Evolutionary conservation across 2,797 vertebrate species (phyloP), one percentile per base, ranked within the genome.

Genomic region (Hoplostethus atlanticus): DNA sequence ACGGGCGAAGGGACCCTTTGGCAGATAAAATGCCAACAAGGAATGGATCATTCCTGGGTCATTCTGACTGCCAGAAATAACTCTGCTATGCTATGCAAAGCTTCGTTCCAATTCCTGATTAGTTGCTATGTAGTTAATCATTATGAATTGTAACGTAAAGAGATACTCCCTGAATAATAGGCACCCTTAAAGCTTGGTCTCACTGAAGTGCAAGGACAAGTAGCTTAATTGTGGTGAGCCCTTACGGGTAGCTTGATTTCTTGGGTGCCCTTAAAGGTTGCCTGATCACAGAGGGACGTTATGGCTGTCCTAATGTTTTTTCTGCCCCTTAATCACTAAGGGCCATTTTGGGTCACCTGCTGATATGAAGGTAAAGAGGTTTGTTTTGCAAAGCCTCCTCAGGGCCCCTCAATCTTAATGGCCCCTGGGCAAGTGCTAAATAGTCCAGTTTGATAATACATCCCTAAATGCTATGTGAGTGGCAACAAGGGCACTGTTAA

Each of bases 321-420:
- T 68, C 61, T 74, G 73, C 52, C 54, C 60, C 52, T 71, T 34
- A 83, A 69, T 84, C 75, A 82, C 77, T 84, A 81, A 86, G 80
- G n/a, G 47, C 88, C 76, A 69, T 73, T 74, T 21, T 50, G 65
- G 15, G 47, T 75, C 76, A 71, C 63, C 66, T 77, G 69, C 48
- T 64, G 59, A 17, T 50, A 17, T 50, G 16, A 16, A 0, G 16
- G 46, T 5, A 47, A 6, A n/a, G 6, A 8, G 47, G 47, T 50
- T 50, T 50, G 47, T 50, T 50, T 50, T 50, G 12, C 12, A 44
- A 13, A 44, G 42, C 42, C 42, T 44, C 12, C 12, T 13, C 42
- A 13, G 12, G 42, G 42, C 42, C 42, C 13, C 40, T 6, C 12
- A 42, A 42, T 42, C 40, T 42, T 42, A 42, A 42, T 42, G 40